phyloP scores from a whole-genome alignment of 2,888 invertebrate genomes.

The Ptychoptera contaminata region DNA sequence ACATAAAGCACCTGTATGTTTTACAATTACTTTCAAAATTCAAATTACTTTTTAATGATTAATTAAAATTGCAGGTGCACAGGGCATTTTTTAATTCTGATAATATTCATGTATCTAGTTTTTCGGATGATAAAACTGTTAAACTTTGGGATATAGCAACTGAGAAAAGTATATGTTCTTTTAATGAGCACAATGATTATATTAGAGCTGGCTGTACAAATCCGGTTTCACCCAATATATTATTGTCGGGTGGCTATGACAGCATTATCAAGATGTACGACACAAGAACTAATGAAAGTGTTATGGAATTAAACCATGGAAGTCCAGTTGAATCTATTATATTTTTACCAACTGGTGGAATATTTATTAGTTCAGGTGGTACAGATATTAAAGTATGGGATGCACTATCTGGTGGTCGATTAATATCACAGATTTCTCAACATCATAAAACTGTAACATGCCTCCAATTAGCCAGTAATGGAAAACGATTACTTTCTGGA shows the following conservation, averaged over 20 bases:
- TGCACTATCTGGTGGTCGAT: conserved; percentile 68
- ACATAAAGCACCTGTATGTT: conserved; percentile 49
- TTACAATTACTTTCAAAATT: conserved; percentile 16
- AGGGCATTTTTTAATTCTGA: conserved; percentile 67
- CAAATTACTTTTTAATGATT: background rate
- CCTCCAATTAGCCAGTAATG: conserved; percentile 63
- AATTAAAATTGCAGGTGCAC: conserved; percentile 30
- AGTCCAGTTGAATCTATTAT: conserved; percentile 79
- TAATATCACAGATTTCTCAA: conserved; percentile 68
- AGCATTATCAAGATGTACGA: conserved; percentile 79
- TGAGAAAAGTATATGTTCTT: conserved; percentile 53
- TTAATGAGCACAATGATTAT: conserved; percentile 61
- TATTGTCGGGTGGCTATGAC: conserved; percentile 82
- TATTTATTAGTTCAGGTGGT: conserved; percentile 84
- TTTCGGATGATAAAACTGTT: conserved; percentile 80
- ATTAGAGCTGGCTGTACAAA: conserved; percentile 70
- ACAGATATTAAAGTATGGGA: conserved; percentile 91
- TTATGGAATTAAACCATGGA: conserved; percentile 68
- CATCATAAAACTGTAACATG: conserved; percentile 95
- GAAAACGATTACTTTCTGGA: conserved; percentile 70
- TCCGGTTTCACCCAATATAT: conserved; percentile 55
- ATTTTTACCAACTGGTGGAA: conserved; percentile 75
- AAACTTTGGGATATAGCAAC: conserved; percentile 84
- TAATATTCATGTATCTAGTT: conserved; percentile 65
- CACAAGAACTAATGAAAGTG: conserved; percentile 50